These are phyloP conservation scores for Chitala chitala DNA, from an alignment of 2,113 vertebrate genomes.

Conservation along the genomic window DNA sequence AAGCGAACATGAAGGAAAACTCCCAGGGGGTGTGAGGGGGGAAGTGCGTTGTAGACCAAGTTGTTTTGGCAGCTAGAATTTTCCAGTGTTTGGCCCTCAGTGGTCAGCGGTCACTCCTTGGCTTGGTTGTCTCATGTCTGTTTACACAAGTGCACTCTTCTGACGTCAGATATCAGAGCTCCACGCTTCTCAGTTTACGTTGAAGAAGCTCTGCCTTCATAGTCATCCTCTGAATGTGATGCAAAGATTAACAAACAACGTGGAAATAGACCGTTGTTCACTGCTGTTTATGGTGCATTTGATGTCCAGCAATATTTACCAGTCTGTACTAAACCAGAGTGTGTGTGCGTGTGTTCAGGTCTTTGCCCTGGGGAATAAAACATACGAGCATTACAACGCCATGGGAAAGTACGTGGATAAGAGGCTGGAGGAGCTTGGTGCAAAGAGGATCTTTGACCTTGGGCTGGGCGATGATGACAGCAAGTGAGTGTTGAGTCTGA, in stretches of 20 bases:
- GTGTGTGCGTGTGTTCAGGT: no score
- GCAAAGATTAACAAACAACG: neutral
- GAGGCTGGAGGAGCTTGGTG: constrained; percentile 83
- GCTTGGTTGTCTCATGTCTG: neutral
- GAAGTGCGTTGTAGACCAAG: neutral
- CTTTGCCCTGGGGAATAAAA: constrained; percentile 94
- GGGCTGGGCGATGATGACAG: constrained; percentile 89
- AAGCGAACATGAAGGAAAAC: neutral
- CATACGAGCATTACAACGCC: constrained; percentile 95
- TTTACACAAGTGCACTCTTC: neutral
- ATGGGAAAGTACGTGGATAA: constrained; percentile 96
- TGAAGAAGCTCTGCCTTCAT: neutral
- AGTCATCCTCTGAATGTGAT: no score
- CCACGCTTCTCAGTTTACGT: neutral
- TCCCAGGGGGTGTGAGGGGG: no score
- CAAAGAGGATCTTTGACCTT: constrained; percentile 85
- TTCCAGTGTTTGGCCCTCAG: no score
- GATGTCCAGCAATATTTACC: no score
- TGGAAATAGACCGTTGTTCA: no score
- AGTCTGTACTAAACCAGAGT: no score
- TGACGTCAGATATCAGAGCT: neutral
- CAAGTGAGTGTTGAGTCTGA: constrained; percentile 74
- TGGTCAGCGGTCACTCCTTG: neutral
- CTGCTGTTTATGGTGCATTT: constrained; percentile 17
- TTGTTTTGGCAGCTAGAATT: neutral